Evolutionary conservation across 2,888 invertebrate genomes (phyloP).

Genomic region (Prenolepis imparis): DNA sequence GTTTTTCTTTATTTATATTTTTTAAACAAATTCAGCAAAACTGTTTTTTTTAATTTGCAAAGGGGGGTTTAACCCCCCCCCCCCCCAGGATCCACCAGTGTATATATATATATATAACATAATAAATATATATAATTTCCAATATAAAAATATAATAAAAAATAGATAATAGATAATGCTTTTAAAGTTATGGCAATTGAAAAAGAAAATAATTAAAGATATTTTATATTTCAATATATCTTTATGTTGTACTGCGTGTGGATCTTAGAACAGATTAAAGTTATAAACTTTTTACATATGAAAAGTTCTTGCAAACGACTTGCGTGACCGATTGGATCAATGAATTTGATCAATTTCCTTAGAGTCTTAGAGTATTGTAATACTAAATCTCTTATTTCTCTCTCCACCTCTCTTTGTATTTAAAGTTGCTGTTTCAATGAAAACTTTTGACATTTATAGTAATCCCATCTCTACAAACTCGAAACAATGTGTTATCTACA

Average conservation of each 20-base stretch:
- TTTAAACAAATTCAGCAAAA: no score
- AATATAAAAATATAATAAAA: background rate
- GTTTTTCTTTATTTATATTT: no score
- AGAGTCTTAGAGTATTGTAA: background rate
- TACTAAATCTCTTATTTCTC: background rate
- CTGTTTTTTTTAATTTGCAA: no score
- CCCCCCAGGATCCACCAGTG: no score
- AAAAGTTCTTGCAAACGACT: background rate
- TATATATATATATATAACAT: background rate
- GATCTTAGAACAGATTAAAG: background rate
- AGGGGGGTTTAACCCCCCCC: no score
- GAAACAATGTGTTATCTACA: slow-evolving; percentile 40
- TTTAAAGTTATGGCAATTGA: background rate
- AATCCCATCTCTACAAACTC: slow-evolving; percentile 37
- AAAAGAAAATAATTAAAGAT: background rate
- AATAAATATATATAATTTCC: background rate
- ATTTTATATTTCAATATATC: background rate
- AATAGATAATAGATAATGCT: background rate
- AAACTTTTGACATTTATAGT: slow-evolving; percentile 46
- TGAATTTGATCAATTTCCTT: slow-evolving; percentile 4
- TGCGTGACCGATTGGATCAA: background rate
- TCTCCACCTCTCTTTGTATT: background rate
- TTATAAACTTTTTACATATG: background rate
- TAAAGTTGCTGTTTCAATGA: slow-evolving; percentile 29
- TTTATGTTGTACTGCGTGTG: background rate